Evolutionary conservation across 1,140 invertebrate genomes (phyloP), one percentile per base, ranked within the genome.

Genomic region (Caenorhabditis inopinata): DNA sequence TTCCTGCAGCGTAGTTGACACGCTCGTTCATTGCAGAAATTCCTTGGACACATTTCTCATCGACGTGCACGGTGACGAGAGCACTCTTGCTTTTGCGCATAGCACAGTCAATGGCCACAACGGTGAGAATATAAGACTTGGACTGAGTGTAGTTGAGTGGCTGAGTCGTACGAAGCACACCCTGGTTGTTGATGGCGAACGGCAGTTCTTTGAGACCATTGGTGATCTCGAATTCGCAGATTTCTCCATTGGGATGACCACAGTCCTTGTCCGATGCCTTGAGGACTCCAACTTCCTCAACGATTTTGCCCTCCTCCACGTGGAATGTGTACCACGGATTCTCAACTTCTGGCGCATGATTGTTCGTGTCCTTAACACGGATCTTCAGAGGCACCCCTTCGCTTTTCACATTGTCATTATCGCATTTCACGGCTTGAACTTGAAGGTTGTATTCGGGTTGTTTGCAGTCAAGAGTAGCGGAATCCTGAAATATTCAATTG

Each of bases 141-240:
- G 81, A 74, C 35, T 84, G 78, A 18, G 86, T 84, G 38, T 68
- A 82, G 75, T 88, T 88, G 38, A 88, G 79, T 38, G 87, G 85
- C 23, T 62, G 42, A 51, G 77, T 87, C 16, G 80, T 88, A 32
- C 75, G 76, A 7, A 88, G 82, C 7, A 88, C 85, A 38, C 87
- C 78, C 74, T 87, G 86, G 75, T 87, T 85, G 46, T 85, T 83
- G 62, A 87, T 87, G 0, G 75, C 53, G 58, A 87, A 87, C 16
- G 87, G 87, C 25, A 84, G 86, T 78, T 83, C 84, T n/a, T 84
- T 82, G 12, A 89, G 80, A 25, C 83, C 85, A 62, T 88, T 88
- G 46, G 87, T 88, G 48, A 88, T 84, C 35, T 89, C 87, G 68
- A 89, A 88, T 21, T 86, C 85, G 58, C 87, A 88, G 29, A 87